Evolutionary conservation across 2,113 vertebrate species (phyloP), one percentile per base, ranked within the genome.

Genomic region (Cacatua alba): DNA sequence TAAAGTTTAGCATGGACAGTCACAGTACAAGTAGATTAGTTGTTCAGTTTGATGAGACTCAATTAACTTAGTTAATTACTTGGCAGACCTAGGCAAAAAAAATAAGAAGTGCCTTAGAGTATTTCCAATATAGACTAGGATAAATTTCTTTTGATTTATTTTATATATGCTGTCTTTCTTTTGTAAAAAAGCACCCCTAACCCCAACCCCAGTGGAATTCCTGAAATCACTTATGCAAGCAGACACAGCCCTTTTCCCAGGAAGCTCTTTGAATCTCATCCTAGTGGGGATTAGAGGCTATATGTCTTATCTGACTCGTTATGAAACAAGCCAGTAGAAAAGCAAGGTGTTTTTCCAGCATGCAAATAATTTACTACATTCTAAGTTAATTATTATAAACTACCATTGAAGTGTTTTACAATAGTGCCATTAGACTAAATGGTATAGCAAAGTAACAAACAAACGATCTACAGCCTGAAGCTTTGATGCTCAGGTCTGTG

Each of bases 31-130:
- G 63, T 37, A 82, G 62, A 79, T 84, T 70, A 74, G 74, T 84
- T 91, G 57, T 86, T 86, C 67, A 72, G 26, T 81, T 63, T 83
- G 79, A 79, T 70, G 60, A 94, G 82, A 67, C 63, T 67, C 82
- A 75, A 82, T 95, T 90, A 94, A 64, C 74, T 81, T 67, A 86
- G 59, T 93, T 95, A 88, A 92, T 88, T 94, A 92, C 52, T 76
- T 91, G 70, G 59, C 74, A 81, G 35, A 85, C 3, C 1, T 60
- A 86, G 48, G 68, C 49, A 91, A 86, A 82, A 78, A 84, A 55
- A 62, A 51, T 31, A 48, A 55, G 46, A 76, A 75, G 63, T 85
- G 51, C 62, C 52, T 74, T 75, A 53, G 53, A 90, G 37, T 90
- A 68, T 89, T 95, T 92, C 48, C 51, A 44, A 0, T 71, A n/a